Evolutionary conservation across 2,888 invertebrate genomes (phyloP), one percentile per base, ranked within the genome.

Genomic region (Pandemis heparana): DNA sequence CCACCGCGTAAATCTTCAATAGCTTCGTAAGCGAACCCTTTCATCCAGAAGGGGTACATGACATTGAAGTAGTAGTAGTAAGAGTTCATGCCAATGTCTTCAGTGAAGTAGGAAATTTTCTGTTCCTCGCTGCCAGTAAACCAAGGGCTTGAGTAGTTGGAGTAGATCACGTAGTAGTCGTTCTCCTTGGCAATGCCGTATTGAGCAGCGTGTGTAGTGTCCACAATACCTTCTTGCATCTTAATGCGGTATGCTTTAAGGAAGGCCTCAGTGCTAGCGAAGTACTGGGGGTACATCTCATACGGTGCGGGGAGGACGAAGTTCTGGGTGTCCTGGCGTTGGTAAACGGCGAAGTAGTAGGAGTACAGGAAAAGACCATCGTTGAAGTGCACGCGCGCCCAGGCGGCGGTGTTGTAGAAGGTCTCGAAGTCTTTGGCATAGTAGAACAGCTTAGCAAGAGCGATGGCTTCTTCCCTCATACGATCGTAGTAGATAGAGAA

Each of bases 81-180:
- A 0, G 95, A 83, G 87, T 96, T 97, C 81, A 96, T 89, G 75
- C 96, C 96, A 79, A 97, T 91, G 81, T 97, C 97, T 83, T 97
- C 96, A 48, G 95, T 96, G 89, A 96, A 96, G 89, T 97, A 97
- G 48, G 95, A 92, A 71, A 97, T 79, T 74, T 93, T 95, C 81
- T 95, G 94, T 80, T 97, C 96, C 1, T 92, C 83, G 78, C 95
- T 95, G 78, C 91, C 93, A 81, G 95, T 95, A 79, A 91, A 86
- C 53, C 84, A 82, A 53, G 93, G 82, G 79, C 92, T 95, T 12
- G 95, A 95, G 79, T 96, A 96, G 85, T 96, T 96, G 18, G 95
- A 91, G 72, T 95, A 95, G 80, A 95, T 91, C 39, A 95, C 86
- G 77, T 92, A 95, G n/a, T 89, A 81, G 60, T 94, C 85, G 38